These are phyloP conservation scores for Zosterops pallidus DNA, from an alignment of 2,113 vertebrate species.

Conservation along the genomic window DNA sequence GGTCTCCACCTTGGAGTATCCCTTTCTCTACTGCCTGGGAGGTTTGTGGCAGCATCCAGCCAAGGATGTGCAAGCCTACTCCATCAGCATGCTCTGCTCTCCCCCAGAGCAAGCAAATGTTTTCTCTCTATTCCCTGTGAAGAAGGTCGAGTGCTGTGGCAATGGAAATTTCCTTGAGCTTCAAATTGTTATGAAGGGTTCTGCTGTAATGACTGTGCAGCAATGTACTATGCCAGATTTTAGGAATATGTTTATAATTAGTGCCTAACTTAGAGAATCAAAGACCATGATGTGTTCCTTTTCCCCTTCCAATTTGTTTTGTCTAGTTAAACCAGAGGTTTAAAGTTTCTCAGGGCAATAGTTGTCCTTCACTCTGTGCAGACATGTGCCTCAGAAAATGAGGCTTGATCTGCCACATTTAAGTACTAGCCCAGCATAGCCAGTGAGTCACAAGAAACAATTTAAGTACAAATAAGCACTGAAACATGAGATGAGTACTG, in stretches of 20 bases:
- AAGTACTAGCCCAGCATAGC: neutral
- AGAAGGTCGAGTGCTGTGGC: neutral
- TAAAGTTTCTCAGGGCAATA: neutral
- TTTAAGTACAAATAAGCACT: neutral
- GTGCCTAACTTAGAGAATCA: neutral
- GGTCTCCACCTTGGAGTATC: neutral
- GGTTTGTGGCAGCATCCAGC: neutral
- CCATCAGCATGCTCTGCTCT: neutral
- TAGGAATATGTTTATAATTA: conserved; percentile 6
- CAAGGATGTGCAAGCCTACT: neutral
- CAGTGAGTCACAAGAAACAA: neutral
- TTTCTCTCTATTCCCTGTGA: neutral
- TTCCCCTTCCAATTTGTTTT: neutral
- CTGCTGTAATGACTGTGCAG: neutral
- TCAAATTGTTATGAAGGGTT: neutral
- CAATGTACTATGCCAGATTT: neutral
- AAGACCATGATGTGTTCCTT: neutral
- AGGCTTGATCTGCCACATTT: neutral
- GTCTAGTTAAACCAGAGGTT: neutral
- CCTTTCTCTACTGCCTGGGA: neutral
- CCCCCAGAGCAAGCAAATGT: neutral
- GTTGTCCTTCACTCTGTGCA: neutral
- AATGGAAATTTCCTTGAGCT: conserved; percentile 22
- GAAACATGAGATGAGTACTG: neutral
- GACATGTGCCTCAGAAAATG: neutral